These are phyloP conservation scores for Coregonus sp. DNA, from an alignment of 2,797 vertebrate genomes.

Conservation along the genomic window DNA sequence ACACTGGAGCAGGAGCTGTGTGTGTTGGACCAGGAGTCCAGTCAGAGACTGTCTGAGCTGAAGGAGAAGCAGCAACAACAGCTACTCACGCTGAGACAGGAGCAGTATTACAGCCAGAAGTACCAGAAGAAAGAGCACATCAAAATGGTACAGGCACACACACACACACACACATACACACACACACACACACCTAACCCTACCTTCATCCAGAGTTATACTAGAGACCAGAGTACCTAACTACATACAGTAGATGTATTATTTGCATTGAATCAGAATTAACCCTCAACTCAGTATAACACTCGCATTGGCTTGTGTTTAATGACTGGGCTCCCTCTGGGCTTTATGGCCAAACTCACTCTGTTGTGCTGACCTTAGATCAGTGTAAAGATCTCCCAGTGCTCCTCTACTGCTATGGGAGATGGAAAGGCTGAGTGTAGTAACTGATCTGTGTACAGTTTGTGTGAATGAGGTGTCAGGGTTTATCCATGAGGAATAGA, in stretches of 20 bases:
- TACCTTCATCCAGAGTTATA: neutral
- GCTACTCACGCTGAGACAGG: slow-evolving; percentile 91
- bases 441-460: slow-evolving; percentile 6
- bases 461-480: neutral
- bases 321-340: neutral
- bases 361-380: neutral
- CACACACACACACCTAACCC: neutral
- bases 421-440: neutral
- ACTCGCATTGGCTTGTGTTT: too few species aligned
- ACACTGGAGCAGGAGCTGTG: slow-evolving; percentile 86
- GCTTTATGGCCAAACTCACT: neutral
- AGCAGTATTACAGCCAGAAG: slow-evolving; percentile 97
- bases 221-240: neutral
- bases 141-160: slow-evolving; percentile 80
- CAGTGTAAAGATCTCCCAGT: neutral
- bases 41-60: slow-evolving; percentile 84
- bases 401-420: neutral
- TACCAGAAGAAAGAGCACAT: slow-evolving; percentile 96
- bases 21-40: slow-evolving; percentile 88
- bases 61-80: slow-evolving; percentile 95
- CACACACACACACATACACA: too few species aligned
- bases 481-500: neutral
- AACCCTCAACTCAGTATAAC: neutral
- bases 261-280: too few species aligned
- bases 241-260: neutral